Percentiles rank a stretch among this genome's conserved stretches.
Evolutionary conservation across 2,797 vertebrate species (phyloP).

Genomic region (Sarcoramphus papa): DNA sequence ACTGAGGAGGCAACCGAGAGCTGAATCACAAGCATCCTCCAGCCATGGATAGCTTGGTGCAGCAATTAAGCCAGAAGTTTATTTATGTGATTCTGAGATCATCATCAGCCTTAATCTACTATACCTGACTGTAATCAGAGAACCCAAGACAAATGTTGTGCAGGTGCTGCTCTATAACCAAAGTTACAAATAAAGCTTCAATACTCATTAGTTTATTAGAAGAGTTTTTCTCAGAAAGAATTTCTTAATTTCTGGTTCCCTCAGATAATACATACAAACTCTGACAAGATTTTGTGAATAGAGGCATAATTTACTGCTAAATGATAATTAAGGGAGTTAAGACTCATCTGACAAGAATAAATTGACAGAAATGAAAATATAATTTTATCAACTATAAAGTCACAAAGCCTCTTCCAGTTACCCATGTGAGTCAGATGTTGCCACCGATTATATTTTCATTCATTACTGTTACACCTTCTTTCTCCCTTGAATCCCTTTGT

Average conservation of each 20-base stretch:
- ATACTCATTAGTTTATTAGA: background rate
- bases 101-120: background rate
- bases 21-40: background rate
- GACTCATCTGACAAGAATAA: background rate
- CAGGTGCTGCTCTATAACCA: background rate
- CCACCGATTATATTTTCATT: conserved; percentile 62
- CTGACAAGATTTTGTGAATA: background rate
- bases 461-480: conserved; percentile 48
- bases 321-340: conserved; percentile 9
- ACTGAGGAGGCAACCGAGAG: background rate
- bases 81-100: background rate
- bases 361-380: conserved; percentile 41
- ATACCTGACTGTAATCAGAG: background rate
- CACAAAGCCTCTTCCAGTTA: conserved; percentile 46
- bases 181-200: background rate
- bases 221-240: background rate
- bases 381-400: conserved; percentile 35
- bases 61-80: background rate
- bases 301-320: background rate
- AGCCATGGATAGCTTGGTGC: accelerated
- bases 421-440: conserved; percentile 53
- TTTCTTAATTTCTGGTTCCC: background rate
- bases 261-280: background rate
- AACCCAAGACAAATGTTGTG: background rate
- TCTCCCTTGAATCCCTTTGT: conserved; percentile 58